These are phyloP conservation scores for Cheumatopsyche charites DNA, from an alignment of 1,140 invertebrate species.

Conservation along the genomic window DNA sequence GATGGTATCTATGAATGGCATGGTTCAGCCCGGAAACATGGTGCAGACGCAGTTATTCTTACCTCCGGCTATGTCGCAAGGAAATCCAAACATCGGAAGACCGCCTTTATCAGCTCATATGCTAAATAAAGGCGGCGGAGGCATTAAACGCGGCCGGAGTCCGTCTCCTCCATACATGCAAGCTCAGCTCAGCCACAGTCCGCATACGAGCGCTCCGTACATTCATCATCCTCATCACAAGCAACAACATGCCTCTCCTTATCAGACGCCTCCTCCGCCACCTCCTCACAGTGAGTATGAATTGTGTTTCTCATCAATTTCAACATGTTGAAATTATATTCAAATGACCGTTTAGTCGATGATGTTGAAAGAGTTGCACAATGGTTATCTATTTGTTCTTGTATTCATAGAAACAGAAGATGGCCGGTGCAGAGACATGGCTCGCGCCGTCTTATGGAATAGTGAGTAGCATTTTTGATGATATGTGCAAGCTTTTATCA, in stretches of 20 bases:
- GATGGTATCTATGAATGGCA: constrained; percentile 58
- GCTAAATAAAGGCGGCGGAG: constrained; percentile 53
- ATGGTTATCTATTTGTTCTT: constrained; percentile 45
- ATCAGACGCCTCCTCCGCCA: constrained; percentile 37
- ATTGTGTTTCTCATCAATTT: constrained; percentile 2
- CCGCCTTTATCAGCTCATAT: constrained; percentile 55
- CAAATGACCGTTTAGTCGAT: not conserved
- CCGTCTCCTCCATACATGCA: constrained; percentile 63
- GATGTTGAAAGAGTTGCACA: not conserved
- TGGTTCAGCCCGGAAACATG: constrained; percentile 57
- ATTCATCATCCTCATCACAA: constrained; percentile 57
- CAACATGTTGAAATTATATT: no score
- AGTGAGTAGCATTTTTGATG: constrained; percentile 65
- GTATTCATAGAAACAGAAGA: constrained; percentile 78
- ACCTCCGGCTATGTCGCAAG: constrained; percentile 54
- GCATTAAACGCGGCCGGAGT: constrained; percentile 61
- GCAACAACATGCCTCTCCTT: constrained; percentile 50
- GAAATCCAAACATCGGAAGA: constrained; percentile 50
- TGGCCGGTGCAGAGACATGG: constrained; percentile 72
- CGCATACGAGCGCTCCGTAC: constrained; percentile 52
- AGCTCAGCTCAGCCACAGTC: constrained; percentile 49
- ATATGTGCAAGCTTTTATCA: constrained; percentile 12
- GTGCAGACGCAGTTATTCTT: constrained; percentile 51
- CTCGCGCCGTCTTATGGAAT: constrained; percentile 78
- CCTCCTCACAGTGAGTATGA: constrained; percentile 51